Conservation (phyloP, 2,113 vertebrate genomes). For the Xenotilapia flavipinnis region DNA sequence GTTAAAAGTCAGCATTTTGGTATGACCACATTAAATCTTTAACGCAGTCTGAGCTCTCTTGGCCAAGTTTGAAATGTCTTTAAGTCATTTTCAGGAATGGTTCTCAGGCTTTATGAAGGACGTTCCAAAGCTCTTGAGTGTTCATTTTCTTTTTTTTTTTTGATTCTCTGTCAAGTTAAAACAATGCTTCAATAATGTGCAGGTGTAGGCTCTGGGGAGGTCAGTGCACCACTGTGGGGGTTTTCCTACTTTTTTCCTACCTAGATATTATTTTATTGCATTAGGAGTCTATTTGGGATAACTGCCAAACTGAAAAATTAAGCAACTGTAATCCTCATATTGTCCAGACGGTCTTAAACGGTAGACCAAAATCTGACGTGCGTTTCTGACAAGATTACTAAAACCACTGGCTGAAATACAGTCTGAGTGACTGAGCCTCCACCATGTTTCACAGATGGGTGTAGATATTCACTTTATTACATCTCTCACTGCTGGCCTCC, state of each 20-base stretch:
- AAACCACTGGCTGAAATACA: neutral
- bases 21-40: neutral
- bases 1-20: neutral
- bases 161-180: neutral
- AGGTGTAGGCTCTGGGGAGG: neutral
- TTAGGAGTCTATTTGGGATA: neutral
- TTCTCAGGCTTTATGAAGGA: neutral
- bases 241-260: neutral
- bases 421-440: neutral
- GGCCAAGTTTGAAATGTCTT: neutral
- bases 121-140: neutral
- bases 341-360: neutral
- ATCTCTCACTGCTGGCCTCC: neutral
- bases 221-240: neutral
- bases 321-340: neutral
- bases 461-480: neutral
- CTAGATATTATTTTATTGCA: neutral
- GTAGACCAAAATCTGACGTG: neutral
- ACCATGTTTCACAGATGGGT: neutral
- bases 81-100: neutral
- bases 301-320: neutral
- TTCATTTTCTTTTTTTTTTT: neutral
- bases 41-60: fast-evolving
- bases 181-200: neutral
- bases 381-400: neutral